These are phyloP conservation scores for Scaptomyza polygonia DNA, from an alignment of 2,888 invertebrate species.

Conservation along the genomic window DNA sequence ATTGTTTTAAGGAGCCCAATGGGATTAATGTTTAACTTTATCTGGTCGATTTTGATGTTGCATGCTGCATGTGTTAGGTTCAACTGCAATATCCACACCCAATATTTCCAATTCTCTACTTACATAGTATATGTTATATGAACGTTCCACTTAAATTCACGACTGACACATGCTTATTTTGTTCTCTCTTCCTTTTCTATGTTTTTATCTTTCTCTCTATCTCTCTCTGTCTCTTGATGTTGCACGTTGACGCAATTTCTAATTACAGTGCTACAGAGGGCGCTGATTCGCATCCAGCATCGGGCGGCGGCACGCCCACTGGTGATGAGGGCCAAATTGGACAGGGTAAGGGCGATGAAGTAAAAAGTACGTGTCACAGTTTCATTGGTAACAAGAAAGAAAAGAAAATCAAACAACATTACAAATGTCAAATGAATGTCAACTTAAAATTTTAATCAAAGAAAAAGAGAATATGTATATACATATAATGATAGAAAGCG, in stretches of 20 bases:
- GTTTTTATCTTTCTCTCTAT: constrained; percentile 13
- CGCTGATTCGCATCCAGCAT: constrained; percentile 94
- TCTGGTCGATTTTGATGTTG: constrained; percentile 26
- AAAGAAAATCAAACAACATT: constrained; percentile 38
- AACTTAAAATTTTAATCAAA: constrained; percentile 13
- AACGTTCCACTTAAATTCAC: constrained; percentile 1
- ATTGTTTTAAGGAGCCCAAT: constrained; percentile 2
- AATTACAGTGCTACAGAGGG: constrained; percentile 93
- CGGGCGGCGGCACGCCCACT: constrained; percentile 91
- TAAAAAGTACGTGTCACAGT: constrained; percentile 82
- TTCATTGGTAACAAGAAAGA: constrained; percentile 62
- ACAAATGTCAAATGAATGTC: constrained; percentile 39
- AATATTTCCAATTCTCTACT: constrained; percentile 20
- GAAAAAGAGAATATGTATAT: constrained; percentile 23
- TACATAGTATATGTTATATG: constrained; percentile 19
- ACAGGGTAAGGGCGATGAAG: constrained; percentile 86
- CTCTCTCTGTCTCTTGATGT: constrained; percentile 21
- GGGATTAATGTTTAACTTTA: neutral
- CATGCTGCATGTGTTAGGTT: constrained; percentile 50
- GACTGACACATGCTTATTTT: constrained; percentile 45
- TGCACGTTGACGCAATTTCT: constrained; percentile 57
- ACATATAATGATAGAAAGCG: constrained; percentile 55
- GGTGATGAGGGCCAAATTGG: constrained; percentile 91
- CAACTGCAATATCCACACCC: constrained; percentile 29
- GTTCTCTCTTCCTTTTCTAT: constrained; percentile 30